Evolutionary conservation across 2,113 vertebrate genomes (phyloP).

Genomic region (Psophia crepitans): DNA sequence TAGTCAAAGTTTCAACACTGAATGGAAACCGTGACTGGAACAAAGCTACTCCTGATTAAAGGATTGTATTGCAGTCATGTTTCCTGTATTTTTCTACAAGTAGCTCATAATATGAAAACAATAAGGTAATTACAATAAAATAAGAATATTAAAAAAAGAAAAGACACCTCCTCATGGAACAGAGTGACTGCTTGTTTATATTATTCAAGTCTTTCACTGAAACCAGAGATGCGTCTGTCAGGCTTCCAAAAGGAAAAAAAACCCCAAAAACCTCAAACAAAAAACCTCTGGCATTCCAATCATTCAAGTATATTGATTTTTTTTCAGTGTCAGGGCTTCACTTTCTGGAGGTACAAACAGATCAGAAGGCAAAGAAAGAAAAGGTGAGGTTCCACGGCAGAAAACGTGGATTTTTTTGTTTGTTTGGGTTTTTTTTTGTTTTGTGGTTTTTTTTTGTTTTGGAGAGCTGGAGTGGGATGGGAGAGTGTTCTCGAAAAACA

Average conservation of each 20-base stretch:
- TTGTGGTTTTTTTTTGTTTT: not conserved
- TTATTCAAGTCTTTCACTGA: constrained; percentile 65
- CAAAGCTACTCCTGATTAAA: constrained; percentile 58
- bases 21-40: constrained; percentile 61
- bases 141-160: constrained; percentile 57
- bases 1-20: constrained; percentile 32
- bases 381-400: not conserved
- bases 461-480: not conserved
- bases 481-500: not conserved
- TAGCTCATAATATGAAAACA: constrained; percentile 77
- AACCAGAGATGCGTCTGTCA: constrained; percentile 63
- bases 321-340: constrained; percentile 11
- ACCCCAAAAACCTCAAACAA: not conserved
- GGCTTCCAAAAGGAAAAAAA: not conserved
- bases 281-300: not conserved
- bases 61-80: constrained; percentile 68
- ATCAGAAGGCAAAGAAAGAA: constrained; percentile 1
- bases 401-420: not conserved
- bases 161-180: constrained; percentile 60
- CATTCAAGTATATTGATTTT: not conserved
- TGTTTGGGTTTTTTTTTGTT: no score
- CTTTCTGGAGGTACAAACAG: constrained; percentile 24
- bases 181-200: constrained; percentile 52
- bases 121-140: constrained; percentile 72
- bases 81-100: constrained; percentile 79